Conservation (phyloP, 2,888 invertebrate species). For the Ptychoptera contaminata region DNA sequence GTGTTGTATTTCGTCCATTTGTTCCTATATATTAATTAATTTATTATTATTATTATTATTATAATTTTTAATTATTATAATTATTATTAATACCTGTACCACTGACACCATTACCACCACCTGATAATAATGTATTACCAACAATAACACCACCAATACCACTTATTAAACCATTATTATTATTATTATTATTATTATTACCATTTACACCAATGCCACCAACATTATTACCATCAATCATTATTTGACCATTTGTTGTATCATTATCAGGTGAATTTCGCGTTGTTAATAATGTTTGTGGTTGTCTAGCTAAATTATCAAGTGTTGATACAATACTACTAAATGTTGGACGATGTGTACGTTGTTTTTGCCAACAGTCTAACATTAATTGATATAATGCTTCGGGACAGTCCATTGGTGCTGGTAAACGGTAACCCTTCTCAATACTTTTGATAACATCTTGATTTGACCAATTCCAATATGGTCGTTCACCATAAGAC, state of each 20-base stretch:
- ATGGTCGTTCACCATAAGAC: slow-evolving; percentile 97
- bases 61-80: too few relatives aligned
- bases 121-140: too few relatives aligned
- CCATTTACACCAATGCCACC: neutral
- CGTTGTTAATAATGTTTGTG: slow-evolving; percentile 48
- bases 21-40: neutral
- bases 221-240: slow-evolving; percentile 20
- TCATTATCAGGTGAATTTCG: slow-evolving; percentile 2
- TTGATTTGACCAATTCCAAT: slow-evolving; percentile 93
- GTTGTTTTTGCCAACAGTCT: slow-evolving; percentile 98
- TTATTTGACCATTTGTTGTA: slow-evolving; percentile 41
- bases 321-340: slow-evolving; percentile 85
- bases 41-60: too few relatives aligned
- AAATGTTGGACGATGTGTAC: slow-evolving; percentile 89
- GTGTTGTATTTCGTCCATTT: slow-evolving; percentile 15
- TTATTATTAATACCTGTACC: too few relatives aligned
- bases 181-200: too few relatives aligned
- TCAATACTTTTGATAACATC: slow-evolving; percentile 98
- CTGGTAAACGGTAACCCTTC: slow-evolving; percentile 87
- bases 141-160: too few relatives aligned
- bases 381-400: slow-evolving; percentile 96
- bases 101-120: too few relatives aligned
- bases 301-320: slow-evolving; percentile 86
- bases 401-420: slow-evolving; percentile 96
- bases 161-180: neutral